phyloP scores from a whole-genome alignment of 2,797 vertebrate species.

The Trematomus bernacchii region DNA sequence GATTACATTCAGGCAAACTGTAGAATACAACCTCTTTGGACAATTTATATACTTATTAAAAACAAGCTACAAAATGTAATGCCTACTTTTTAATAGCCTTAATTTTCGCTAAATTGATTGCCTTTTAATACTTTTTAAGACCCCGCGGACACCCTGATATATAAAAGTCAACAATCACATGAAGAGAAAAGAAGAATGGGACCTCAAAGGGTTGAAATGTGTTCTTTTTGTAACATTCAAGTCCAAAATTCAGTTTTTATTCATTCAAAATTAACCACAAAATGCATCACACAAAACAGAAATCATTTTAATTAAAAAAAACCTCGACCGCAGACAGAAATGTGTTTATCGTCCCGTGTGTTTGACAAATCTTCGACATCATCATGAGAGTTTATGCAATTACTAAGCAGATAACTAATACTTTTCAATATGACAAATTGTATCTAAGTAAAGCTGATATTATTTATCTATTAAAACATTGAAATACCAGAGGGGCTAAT shows the following conservation, averaged over 20 bases:
- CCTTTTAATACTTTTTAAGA: too few relatives aligned
- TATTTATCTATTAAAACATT: conserved; percentile 7
- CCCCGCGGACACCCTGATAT: too few relatives aligned
- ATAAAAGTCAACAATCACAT: too few relatives aligned
- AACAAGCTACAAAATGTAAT: too few relatives aligned
- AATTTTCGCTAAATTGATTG: too few relatives aligned
- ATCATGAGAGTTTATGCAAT: conserved; percentile 1
- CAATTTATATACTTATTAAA: too few relatives aligned
- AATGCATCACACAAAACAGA: conserved; percentile 46
- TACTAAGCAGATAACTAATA: not conserved
- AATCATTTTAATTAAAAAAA: conserved; percentile 38
- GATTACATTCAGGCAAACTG: too few relatives aligned
- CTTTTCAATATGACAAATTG: not conserved
- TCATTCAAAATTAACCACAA: conserved; percentile 56
- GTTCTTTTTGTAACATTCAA: conserved; percentile 35
- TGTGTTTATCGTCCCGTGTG: conserved; percentile 1
- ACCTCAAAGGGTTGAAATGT: conserved; percentile 9
- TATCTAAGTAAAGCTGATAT: not conserved
- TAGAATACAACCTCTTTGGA: too few relatives aligned
- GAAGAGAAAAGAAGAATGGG: not conserved
- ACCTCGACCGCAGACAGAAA: conserved; percentile 28
- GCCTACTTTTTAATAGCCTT: too few relatives aligned
- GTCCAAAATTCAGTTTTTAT: conserved; percentile 62
- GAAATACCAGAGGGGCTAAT: conserved; percentile 8
- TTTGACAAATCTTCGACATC: conserved; percentile 14